These are phyloP conservation scores for Echiichthys vipera DNA, from an alignment of 2,797 vertebrate species.

Conservation along the genomic window DNA sequence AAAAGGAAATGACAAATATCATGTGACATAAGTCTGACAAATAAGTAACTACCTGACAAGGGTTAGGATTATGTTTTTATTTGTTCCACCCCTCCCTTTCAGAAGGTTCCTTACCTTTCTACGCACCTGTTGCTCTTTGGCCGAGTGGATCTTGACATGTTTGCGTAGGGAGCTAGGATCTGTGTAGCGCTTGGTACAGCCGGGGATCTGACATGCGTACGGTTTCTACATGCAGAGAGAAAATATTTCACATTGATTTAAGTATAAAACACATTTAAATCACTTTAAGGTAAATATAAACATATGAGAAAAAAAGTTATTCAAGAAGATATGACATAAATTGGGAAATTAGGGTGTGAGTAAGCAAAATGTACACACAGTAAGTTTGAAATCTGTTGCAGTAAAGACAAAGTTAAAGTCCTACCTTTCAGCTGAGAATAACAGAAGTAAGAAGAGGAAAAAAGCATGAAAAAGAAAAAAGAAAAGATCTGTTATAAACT, in stretches of 20 bases:
- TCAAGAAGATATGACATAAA: not conserved
- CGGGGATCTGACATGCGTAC: conserved; percentile 97
- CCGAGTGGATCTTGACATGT: conserved; percentile 97
- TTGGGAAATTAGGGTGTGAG: not conserved
- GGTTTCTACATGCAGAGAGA: conserved; percentile 88
- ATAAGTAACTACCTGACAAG: not conserved
- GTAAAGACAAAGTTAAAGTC: conserved; percentile 73
- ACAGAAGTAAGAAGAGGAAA: conserved; percentile 79
- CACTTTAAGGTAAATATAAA: not conserved
- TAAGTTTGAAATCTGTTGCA: conserved; percentile 46
- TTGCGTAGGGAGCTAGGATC: conserved; percentile 99
- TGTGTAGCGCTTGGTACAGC: conserved; percentile 98
- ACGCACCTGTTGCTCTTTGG: conserved; percentile 97
- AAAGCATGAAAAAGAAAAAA: conserved; percentile 68
- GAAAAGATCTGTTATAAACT: conserved; percentile 47
- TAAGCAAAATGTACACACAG: not conserved
- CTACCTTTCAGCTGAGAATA: conserved; percentile 93
- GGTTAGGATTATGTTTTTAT: not conserved
- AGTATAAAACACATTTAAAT: not conserved
- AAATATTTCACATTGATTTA: conserved; percentile 3
- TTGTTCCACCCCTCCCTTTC: not conserved
- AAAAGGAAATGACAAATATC: not conserved
- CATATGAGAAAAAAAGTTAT: not conserved
- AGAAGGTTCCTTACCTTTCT: conserved; percentile 91
- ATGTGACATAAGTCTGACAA: not conserved